phyloP scores from a whole-genome alignment of 30 jellyfish, hydroid and myxozoan genomes.

The Mastigias papua region DNA sequence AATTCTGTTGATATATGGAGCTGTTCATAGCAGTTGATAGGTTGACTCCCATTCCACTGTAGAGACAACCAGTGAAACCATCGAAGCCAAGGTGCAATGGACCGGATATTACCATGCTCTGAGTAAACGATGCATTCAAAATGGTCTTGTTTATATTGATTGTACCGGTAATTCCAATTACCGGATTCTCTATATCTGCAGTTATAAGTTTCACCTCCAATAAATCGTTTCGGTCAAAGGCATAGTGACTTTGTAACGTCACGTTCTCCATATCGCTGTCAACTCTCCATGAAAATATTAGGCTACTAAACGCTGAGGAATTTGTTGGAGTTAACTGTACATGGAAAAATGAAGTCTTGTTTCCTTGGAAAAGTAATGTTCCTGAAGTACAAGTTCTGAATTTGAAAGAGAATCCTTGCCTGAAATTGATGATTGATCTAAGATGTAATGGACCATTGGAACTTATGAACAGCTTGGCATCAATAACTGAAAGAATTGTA shows the following conservation, averaged over 20 bases:
- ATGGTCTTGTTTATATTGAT: slow-evolving; percentile 23
- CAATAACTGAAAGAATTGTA: background rate
- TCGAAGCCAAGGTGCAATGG: slow-evolving; percentile 34
- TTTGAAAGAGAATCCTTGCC: slow-evolving; percentile 59
- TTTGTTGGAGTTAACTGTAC: slow-evolving; percentile 32
- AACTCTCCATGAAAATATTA: slow-evolving; percentile 43
- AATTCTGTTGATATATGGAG: background rate
- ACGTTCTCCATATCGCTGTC: background rate
- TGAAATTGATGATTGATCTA: background rate
- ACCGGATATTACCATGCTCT: slow-evolving; percentile 26
- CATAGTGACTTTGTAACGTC: background rate
- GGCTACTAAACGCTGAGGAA: slow-evolving; percentile 16
- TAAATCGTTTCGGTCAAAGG: slow-evolving; percentile 57
- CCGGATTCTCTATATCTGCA: background rate
- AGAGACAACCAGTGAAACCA: slow-evolving; percentile 62
- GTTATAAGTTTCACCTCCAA: slow-evolving; percentile 22
- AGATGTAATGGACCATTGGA: slow-evolving; percentile 43
- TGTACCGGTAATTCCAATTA: slow-evolving; percentile 34
- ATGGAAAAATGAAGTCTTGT: slow-evolving; percentile 13
- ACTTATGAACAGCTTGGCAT: slow-evolving; percentile 17
- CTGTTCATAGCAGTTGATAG: slow-evolving; percentile 25
- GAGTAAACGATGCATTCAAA: background rate
- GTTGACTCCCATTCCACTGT: slow-evolving; percentile 49
- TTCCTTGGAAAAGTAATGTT: slow-evolving; percentile 37
- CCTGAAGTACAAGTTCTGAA: slow-evolving; percentile 75